Base-by-base conservation (phyloP, 1,140 invertebrate species). In the Andrena cerasifolii region DNA sequence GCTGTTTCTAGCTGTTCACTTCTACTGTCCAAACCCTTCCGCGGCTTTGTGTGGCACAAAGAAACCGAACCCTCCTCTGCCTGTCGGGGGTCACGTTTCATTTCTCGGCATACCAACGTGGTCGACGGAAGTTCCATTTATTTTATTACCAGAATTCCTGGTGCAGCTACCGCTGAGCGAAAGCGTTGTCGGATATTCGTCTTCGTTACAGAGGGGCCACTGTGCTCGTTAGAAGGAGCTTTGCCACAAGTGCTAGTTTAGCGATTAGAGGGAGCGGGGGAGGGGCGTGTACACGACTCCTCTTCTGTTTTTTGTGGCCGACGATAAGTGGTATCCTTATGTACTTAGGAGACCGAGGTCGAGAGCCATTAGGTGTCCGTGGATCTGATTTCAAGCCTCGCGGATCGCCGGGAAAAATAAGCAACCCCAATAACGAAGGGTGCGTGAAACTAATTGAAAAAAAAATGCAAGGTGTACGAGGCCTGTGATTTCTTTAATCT, bases 101-200 rank as follows among this genome's bases (percentile, higher is more conserved):
- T 66, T 74, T 56, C 72, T 45, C 49, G 14, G 16, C 61, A 28
- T 61, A 66, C 45, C 49, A 45, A 3, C 61, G 1, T 0, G n/a
- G 28, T 1, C 14, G n/a, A 45, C 36, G 72, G 61, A 74, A 74
- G 72, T 66, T 33, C 26, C 61, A 74, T 74, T 74, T 74, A 74
- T 74, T 74, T 74, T 74, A 74, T 66, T 74, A 66, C 36, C 31
- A 54, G 61, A 56, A 65, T 66, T n/a, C 72, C 49, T 54, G 47
- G 18, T 51, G 56, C 28, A 63, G 24, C 24, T 8, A 36, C 70
- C 7, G 36, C 21, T 24, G 31, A 3, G 14, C 26, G 40, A 75
- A 47, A 12, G 2, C 26, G 7, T 31, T 33, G 62, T 36, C 40
- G 36, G 72, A 36, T 56, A n/a, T 66, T 51, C 61, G 51, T 67